Evolutionary conservation across 2,797 vertebrate species (phyloP), one percentile per base, ranked within the genome.

Genomic region (Nannoperca australis): DNA sequence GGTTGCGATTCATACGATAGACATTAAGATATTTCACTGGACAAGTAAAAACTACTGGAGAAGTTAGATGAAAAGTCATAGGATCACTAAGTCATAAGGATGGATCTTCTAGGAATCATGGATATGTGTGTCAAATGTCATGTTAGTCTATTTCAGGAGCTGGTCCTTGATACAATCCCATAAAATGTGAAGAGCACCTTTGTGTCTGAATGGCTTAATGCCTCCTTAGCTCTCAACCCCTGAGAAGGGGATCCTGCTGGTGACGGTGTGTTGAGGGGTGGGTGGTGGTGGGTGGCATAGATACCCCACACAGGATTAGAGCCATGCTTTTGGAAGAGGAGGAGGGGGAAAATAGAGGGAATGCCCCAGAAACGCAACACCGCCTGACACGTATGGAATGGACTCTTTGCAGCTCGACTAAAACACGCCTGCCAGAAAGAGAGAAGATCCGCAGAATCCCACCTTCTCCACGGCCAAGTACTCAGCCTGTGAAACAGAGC

Each of bases 321-420:
- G 75, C 42, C 49, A 49, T 58, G 75, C 76, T 71, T 69, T 53
- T 89, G 77, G 81, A 82, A 83, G 63, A 61, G 71, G 27, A 70
- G 69, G 30, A 61, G 60, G 55, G 70, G 63, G 73, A 36, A 73
- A 71, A 74, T 74, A 69, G 76, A 86, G 84, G 88, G 92, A 90
- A 93, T 93, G 87, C 84, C 88, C 90, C 86, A 79, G 91, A 94
- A 94, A 95, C 66, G 45, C 77, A 85, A 92, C 83, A 90, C 91
- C 44, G 5, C 81, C 75, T 89, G 89, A 91, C 91, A 93, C 56
- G 8, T 90, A 94, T 91, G 92, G 88, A 94, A 91, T 90, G 84
- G 85, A 90, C 74, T 82, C 60, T 76, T 78, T 66, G 79, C 81
- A 62, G 72, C 69, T 79, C 45, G 18, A 70, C 75, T 51, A 78